Evolutionary conservation across 2,888 invertebrate species (phyloP).

Genomic region (Synanthedon myopaeformis): DNA sequence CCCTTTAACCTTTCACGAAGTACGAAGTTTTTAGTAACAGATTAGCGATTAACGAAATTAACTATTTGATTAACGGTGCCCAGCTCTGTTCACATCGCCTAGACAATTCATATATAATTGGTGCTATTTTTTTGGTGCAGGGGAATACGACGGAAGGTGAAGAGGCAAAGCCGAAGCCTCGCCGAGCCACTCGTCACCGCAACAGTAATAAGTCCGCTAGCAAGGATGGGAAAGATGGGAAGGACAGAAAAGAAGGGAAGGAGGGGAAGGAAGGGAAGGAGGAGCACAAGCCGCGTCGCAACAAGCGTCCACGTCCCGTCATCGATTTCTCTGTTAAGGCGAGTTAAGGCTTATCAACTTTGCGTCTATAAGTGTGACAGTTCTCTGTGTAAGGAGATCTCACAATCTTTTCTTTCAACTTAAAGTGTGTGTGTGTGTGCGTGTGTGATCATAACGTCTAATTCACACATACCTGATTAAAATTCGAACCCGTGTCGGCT

Average conservation of each 20-base stretch:
- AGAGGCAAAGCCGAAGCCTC: slow-evolving; percentile 40
- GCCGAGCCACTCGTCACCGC: slow-evolving; percentile 41
- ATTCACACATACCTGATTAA: no score
- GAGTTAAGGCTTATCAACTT: neutral
- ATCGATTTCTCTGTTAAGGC: slow-evolving; percentile 72
- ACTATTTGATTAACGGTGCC: no score
- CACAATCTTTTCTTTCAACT: no score
- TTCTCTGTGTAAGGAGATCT: no score
- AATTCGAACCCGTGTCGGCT: no score
- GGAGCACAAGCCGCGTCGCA: slow-evolving; percentile 33
- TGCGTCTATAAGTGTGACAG: no score
- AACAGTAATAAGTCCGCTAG: slow-evolving; percentile 48
- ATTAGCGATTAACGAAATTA: no score
- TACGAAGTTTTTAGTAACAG: no score
- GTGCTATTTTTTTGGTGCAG: slow-evolving; percentile 17
- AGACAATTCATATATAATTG: neutral
- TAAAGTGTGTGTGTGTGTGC: no score
- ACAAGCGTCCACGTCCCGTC: slow-evolving; percentile 44
- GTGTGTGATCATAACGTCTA: no score
- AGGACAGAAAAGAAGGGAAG: slow-evolving; percentile 12
- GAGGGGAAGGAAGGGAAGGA: slow-evolving; percentile 8
- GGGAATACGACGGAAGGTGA: slow-evolving; percentile 57
- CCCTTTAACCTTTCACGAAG: no score
- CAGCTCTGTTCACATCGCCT: no score
- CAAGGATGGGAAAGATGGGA: slow-evolving; percentile 28